These are phyloP conservation scores for Parapsyche elsis DNA, from an alignment of 1,140 invertebrate species.

Conservation along the genomic window DNA sequence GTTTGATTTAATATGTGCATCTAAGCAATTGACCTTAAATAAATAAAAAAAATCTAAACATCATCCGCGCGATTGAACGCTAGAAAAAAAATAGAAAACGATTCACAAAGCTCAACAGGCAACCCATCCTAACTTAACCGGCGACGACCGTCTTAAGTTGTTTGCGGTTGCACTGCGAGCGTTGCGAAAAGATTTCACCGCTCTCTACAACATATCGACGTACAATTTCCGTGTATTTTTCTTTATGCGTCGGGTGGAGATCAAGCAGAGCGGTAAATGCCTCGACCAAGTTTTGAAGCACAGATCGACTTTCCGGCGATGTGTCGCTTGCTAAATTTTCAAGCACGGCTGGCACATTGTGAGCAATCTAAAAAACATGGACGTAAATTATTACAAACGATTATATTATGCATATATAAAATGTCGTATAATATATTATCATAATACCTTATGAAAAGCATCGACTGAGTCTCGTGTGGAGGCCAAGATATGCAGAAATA, in stretches of 20 bases:
- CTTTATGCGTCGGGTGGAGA: constrained; percentile 30
- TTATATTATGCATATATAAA: too few relatives aligned
- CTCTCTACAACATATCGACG: background rate
- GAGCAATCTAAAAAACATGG: constrained; percentile 42
- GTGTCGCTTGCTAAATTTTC: constrained; percentile 49
- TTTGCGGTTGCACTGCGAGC: too few relatives aligned
- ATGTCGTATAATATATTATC: constrained; percentile 4
- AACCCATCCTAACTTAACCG: too few relatives aligned
- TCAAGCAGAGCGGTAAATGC: constrained; percentile 44
- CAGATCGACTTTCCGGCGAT: constrained; percentile 31
- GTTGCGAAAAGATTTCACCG: too few relatives aligned
- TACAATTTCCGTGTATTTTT: constrained; percentile 45
- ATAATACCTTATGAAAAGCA: constrained; percentile 43
- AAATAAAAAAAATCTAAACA: background rate
- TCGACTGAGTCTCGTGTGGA: constrained; percentile 43
- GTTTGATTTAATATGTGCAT: constrained; percentile 48
- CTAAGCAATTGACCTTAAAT: constrained; percentile 39
- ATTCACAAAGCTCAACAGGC: too few relatives aligned
- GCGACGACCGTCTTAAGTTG: too few relatives aligned
- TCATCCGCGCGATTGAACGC: too few relatives aligned
- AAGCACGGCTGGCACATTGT: constrained; percentile 34
- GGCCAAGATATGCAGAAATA: constrained; percentile 48
- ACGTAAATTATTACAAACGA: constrained; percentile 20
- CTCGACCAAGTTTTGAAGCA: constrained; percentile 50
- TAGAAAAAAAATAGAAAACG: too few relatives aligned